Percentiles rank a stretch among this genome's conserved stretches.
phyloP scores from a whole-genome alignment of 1,140 invertebrate genomes.

The Macrotrachela quadricornifera region DNA sequence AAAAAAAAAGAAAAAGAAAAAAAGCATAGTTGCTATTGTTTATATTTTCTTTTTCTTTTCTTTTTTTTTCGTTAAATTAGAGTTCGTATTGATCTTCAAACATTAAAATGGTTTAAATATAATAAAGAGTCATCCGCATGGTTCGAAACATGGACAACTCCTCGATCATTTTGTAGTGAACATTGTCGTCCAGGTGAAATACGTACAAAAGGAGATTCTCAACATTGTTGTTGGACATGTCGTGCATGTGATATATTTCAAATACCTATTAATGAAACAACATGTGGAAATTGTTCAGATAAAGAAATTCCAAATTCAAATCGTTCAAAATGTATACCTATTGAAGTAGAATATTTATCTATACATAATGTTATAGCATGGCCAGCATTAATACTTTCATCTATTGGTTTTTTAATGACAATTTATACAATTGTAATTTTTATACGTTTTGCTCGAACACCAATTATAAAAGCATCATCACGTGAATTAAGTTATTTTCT shows the following conservation, averaged over 20 bases:
- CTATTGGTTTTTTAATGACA: conserved; percentile 31
- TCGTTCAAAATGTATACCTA: conserved; percentile 36
- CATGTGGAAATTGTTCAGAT: conserved; percentile 37
- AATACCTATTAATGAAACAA: conserved; percentile 34
- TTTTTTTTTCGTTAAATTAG: too few species aligned
- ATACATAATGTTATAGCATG: conserved; percentile 39
- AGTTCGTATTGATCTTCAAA: too few species aligned
- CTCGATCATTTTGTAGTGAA: conserved; percentile 3
- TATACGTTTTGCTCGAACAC: conserved; percentile 22
- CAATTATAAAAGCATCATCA: conserved; percentile 28
- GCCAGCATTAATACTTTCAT: conserved; percentile 33
- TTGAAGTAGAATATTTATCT: conserved; percentile 36
- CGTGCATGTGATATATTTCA: conserved; percentile 26
- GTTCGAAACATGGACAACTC: too few species aligned
- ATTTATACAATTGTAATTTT: conserved; percentile 20
- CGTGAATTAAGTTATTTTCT: conserved; percentile 27
- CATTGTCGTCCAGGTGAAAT: conserved; percentile 3
- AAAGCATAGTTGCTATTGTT: too few species aligned
- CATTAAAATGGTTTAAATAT: too few species aligned
- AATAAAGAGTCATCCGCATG: too few species aligned
- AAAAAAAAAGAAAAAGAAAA: too few species aligned
- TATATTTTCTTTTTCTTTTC: too few species aligned
- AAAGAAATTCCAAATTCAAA: conserved; percentile 44
- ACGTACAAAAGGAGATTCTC: neutral
- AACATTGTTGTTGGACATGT: conserved; percentile 5